phyloP scores from a whole-genome alignment of 2,888 invertebrate genomes.

The Liopterus haemorrhoidalis region DNA sequence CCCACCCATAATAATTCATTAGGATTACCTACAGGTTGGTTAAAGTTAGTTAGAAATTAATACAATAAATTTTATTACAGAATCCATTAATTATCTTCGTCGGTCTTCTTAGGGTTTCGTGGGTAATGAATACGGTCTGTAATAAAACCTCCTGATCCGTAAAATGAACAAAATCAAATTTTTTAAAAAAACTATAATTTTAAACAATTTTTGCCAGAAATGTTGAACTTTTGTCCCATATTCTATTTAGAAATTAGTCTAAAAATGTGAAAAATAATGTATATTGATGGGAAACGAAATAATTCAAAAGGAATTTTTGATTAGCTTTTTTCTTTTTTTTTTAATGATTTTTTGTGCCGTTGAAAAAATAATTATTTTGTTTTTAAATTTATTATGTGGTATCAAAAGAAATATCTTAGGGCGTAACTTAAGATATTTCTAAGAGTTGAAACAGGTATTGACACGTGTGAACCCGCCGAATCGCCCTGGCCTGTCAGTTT shows the following conservation, averaged over 20 bases:
- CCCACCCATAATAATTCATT: slow-evolving; percentile 47
- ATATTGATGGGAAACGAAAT: too few species aligned
- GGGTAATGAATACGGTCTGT: neutral
- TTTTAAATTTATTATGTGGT: slow-evolving; percentile 8
- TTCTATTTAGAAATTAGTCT: too few species aligned
- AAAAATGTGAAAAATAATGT: too few species aligned
- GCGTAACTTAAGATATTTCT: too few species aligned
- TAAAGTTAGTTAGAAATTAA: neutral
- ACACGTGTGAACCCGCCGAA: too few species aligned
- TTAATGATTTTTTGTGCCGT: slow-evolving; percentile 14
- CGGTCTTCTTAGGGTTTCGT: neutral
- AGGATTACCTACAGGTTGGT: slow-evolving; percentile 57
- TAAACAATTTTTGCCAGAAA: too few species aligned
- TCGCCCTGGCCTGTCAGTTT: too few species aligned
- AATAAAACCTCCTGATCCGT: neutral
- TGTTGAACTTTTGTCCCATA: too few species aligned
- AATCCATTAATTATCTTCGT: too few species aligned
- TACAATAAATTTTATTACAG: neutral
- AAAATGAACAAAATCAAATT: neutral
- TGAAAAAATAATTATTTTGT: slow-evolving; percentile 12
- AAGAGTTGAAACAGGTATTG: too few species aligned
- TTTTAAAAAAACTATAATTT: slow-evolving; percentile 1
- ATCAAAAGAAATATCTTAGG: too few species aligned
- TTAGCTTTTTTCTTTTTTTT: slow-evolving; percentile 8
- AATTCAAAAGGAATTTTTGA: slow-evolving; percentile 9